Evolutionary conservation across 2,888 invertebrate species (phyloP).

Genomic region (Hirudinaria manillensis): DNA sequence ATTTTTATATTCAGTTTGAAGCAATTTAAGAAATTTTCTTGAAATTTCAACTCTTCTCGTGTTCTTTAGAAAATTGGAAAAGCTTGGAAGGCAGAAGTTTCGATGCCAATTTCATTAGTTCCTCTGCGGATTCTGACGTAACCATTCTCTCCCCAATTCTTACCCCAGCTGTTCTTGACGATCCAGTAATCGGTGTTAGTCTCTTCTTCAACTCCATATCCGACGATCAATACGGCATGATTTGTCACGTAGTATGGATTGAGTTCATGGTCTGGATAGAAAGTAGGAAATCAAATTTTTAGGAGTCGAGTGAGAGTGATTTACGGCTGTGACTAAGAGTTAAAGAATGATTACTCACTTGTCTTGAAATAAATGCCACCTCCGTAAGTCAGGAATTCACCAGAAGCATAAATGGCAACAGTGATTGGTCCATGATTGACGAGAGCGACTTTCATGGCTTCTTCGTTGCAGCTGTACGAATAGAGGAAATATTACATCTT

Average conservation of each 20-base stretch:
- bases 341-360: background rate
- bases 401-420: slow-evolving; percentile 56
- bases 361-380: slow-evolving; percentile 57
- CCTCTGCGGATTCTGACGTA: slow-evolving; percentile 52
- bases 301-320: too few species aligned
- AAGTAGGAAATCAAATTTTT: too few species aligned
- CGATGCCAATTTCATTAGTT: slow-evolving; percentile 52
- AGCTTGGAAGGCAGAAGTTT: slow-evolving; percentile 50
- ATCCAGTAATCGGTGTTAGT: slow-evolving; percentile 53
- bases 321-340: too few species aligned
- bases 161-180: slow-evolving; percentile 54
- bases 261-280: background rate
- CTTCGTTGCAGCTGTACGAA: slow-evolving; percentile 52
- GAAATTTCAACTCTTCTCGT: slow-evolving; percentile 7
- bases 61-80: slow-evolving; percentile 35
- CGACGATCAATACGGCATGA: slow-evolving; percentile 57
- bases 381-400: slow-evolving; percentile 49
- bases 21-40: too few species aligned
- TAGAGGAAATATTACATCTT: slow-evolving; percentile 40
- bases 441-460: slow-evolving; percentile 54
- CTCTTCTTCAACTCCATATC: slow-evolving; percentile 53
- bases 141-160: slow-evolving; percentile 51
- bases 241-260: slow-evolving; percentile 54
- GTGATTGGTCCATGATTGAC: slow-evolving; percentile 56
- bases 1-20: background rate